These are phyloP conservation scores for Poecilia picta DNA, from an alignment of 2,797 vertebrate genomes.

Conservation along the genomic window DNA sequence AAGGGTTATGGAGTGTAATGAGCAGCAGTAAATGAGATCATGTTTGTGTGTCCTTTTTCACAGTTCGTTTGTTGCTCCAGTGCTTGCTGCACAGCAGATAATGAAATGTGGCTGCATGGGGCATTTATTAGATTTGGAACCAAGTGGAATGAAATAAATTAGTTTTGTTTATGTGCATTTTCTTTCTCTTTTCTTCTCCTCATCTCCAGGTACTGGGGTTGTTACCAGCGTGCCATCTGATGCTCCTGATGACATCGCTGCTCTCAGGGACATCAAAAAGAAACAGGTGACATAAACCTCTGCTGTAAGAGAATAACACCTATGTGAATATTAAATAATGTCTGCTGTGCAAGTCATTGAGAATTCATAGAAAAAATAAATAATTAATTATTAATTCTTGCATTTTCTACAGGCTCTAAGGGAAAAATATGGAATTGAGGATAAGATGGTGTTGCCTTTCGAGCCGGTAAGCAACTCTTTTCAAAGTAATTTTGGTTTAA, in stretches of 20 bases:
- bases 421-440: constrained; percentile 92
- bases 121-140: neutral
- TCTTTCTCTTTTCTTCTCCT: constrained; percentile 4
- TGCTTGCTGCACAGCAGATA: neutral
- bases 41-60: constrained; percentile 13
- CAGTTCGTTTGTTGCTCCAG: constrained; percentile 8
- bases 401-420: constrained; percentile 85
- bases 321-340: neutral
- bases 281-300: constrained; percentile 83
- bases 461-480: constrained; percentile 87
- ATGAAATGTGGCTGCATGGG: constrained; percentile 4
- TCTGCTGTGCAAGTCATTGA: neutral
- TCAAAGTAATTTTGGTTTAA: constrained; percentile 1
- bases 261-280: constrained; percentile 95
- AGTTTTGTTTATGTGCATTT: neutral
- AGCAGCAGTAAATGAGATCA: neutral
- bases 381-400: constrained; percentile 2
- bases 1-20: constrained; percentile 7
- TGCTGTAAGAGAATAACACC: neutral
- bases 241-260: constrained; percentile 94
- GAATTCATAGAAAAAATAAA: neutral
- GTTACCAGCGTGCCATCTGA: constrained; percentile 98
- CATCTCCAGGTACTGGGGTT: constrained; percentile 88
- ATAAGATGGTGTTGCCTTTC: constrained; percentile 96
- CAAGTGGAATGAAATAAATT: constrained; percentile 12